Evolutionary conservation across 2,888 invertebrate species (phyloP), one percentile per base, ranked within the genome.

Genomic region (Chloroclysta siterata): DNA sequence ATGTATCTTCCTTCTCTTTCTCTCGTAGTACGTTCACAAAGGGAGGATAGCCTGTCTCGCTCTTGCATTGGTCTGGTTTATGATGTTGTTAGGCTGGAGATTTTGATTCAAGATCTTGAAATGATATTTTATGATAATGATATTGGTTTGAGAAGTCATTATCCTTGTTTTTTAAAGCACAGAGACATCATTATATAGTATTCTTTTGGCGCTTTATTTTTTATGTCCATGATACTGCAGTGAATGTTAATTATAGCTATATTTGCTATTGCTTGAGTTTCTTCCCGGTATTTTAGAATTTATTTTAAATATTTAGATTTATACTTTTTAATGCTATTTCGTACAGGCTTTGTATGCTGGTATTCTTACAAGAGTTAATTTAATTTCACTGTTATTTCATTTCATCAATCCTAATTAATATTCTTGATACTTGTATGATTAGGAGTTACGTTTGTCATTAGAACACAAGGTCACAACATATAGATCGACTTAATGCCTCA

Each of bases 1-100:
- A 92, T 89, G 85, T 82, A 67, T 75, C 81, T 74, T 74, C 69
- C 73, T 74, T 73, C 76, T 83, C 87, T 73, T 70, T 83, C 81
- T 59, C 68, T 66, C 77, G n/a, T 65, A 69, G 68, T 72, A 70
- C 70, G 66, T 73, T 77, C 66, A 73, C 72, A 82, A 81, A 82
- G 73, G 79, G 68, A 71, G 60, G n/a, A 76, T 78, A 73, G 80
- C 70, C 75, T 71, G 63, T 83, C 78, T 80, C 81, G 74, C 81
- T 88, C 83, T 76, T 67, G 72, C 76, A 81, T 85, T 81, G 82
- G 79, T 76, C 77, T 80, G 81, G 79, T 84, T 81, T 81, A 81
- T 79, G 75, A 82, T 79, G 78, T 78, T 78, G 77, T 78, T 79
- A 76, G 72, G 73, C 77, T 72, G 74, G 60, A 59, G 65, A 67